Evolutionary conservation across 2,113 vertebrate genomes (phyloP), one percentile per base, ranked within the genome.

Genomic region (Pelobates fuscus): DNA sequence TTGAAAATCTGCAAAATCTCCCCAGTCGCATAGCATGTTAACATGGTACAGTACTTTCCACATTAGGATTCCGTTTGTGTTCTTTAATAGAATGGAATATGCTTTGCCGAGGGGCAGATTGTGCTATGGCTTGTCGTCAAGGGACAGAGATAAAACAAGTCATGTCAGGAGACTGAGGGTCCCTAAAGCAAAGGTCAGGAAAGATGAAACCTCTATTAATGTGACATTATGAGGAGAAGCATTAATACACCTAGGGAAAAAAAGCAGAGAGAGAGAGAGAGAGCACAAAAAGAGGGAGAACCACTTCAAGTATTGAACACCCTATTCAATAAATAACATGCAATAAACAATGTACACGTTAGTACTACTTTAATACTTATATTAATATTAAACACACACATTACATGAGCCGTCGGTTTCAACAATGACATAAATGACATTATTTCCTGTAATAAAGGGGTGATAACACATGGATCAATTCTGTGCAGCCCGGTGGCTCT

Each of bases 51-150:
- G 69, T 25, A 55, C 69, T 44, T 20, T n/a, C 23, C 5, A 37
- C 26, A 71, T 71, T 62, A 71, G 57, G 55, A 71, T 71, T 71
- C 69, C 20, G 41, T 44, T 2, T 49, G 69, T 62, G 69, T n/a
- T 26, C 43, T 62, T 62, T 30, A 61, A 44, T 27, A 71, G 69
- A 71, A 71, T 59, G 25, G 41, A 21, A 61, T 24, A 61, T 57
- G 15, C 11, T 62, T 62, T 49, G 58, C 69, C 69, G 44, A 21
- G 46, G 69, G 41, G 58, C 69, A 49, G 43, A 55, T 29, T 32
- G 57, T 26, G 68, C 55, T 61, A 57, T 32, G 15, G 21, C 37
- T 20, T 52, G 43, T 32, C 70, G 46, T 52, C 43, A 32, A 63
- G 44, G 60, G 60, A 30, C 52, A 37, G 29, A 37, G 59, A 72